A percentile compares a stretch with the other conserved stretches of the same genome.
Evolutionary conservation across 2,113 vertebrate species (phyloP).

Genomic region (Anarrhichthys ocellatus): DNA sequence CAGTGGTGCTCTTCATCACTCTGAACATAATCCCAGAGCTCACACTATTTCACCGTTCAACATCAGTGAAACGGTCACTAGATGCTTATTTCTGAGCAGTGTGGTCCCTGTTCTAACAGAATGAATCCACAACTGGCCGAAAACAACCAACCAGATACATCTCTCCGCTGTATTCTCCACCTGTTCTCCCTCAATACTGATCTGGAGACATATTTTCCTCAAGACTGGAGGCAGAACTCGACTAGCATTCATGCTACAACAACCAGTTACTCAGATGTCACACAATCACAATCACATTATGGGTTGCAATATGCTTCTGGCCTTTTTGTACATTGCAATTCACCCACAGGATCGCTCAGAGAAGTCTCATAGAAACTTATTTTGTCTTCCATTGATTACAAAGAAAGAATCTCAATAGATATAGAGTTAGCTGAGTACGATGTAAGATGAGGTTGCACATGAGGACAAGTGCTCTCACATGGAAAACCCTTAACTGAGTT

Average conservation of each 20-base stretch:
- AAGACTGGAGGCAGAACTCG: constrained; percentile 35
- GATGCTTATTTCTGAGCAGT: constrained; percentile 32
- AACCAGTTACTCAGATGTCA: constrained; percentile 21
- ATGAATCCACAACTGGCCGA: constrained; percentile 3
- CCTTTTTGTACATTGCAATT: constrained; percentile 60
- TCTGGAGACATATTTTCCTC: constrained; percentile 34
- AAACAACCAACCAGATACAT: constrained; percentile 40
- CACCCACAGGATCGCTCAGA: constrained; percentile 50
- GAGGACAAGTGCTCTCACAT: constrained; percentile 22
- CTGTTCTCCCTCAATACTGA: constrained; percentile 17
- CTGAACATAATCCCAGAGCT: constrained; percentile 48
- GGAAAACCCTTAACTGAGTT: constrained; percentile 17
- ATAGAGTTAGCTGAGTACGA: constrained; percentile 28
- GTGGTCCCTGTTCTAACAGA: constrained; percentile 12
- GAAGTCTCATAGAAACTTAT: constrained; percentile 45
- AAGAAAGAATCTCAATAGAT: constrained; percentile 37
- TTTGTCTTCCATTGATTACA: constrained; percentile 74
- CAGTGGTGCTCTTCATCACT: constrained; percentile 68
- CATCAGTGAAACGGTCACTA: constrained; percentile 37
- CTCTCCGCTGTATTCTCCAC: constrained; percentile 13
- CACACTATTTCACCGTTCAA: constrained; percentile 29
- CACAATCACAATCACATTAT: constrained; percentile 38
- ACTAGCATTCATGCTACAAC: constrained; percentile 19
- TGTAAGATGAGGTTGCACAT: constrained; percentile 48
- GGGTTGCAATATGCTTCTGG: constrained; percentile 51